These are phyloP conservation scores for Monoplex corrugatus DNA, from an alignment of 2,888 invertebrate genomes.

Conservation along the genomic window DNA sequence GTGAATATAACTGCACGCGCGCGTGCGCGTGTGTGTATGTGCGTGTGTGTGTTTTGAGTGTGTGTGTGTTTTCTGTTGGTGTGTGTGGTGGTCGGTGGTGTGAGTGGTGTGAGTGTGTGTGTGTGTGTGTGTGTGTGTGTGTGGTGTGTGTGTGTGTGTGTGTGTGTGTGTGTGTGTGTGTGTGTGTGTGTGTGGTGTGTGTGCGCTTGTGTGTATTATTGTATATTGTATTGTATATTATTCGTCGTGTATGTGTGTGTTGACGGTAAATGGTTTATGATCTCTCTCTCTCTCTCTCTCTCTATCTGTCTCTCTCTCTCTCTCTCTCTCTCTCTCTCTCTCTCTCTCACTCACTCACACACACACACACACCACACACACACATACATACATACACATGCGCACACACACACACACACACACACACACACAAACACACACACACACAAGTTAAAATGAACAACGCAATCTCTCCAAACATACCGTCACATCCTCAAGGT, in stretches of 20 bases:
- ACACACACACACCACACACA: not conserved
- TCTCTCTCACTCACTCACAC: not conserved
- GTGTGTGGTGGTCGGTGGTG: too few species aligned
- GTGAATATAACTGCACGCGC: too few species aligned
- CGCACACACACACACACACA: not conserved
- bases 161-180: not conserved
- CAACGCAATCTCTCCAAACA: too few species aligned
- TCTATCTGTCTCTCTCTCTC: not conserved
- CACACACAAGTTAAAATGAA: not conserved
- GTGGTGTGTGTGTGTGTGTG: too few species aligned
- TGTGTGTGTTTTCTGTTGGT: too few species aligned
- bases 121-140: too few species aligned
- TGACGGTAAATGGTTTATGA: not conserved
- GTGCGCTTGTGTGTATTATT: not conserved
- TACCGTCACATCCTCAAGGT: slow-evolving; percentile 76
- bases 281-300: not conserved
- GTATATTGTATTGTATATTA: not conserved
- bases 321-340: not conserved
- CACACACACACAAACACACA: not conserved
- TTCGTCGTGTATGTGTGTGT: not conserved
- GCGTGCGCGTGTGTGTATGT: too few species aligned
- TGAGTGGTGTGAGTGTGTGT: too few species aligned
- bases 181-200: not conserved
- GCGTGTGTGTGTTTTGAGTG: too few species aligned
- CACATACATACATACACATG: not conserved